Percentiles rank a stretch among this genome's conserved stretches.
phyloP scores from a whole-genome alignment of 2,888 invertebrate genomes.

The Drosophila testacea region DNA sequence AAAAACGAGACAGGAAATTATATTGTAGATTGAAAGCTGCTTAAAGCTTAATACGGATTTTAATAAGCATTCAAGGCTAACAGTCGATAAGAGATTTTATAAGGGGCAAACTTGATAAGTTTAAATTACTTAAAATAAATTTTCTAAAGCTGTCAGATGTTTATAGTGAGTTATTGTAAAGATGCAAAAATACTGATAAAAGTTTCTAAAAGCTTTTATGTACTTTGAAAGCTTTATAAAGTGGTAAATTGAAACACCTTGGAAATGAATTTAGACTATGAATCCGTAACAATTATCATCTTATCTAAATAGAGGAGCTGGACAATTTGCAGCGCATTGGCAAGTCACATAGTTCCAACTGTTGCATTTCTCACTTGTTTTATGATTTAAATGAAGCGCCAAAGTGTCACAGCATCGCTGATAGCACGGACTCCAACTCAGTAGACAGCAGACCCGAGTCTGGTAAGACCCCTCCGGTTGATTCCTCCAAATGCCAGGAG shows the following conservation, averaged over 20 bases:
- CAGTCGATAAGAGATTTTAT: not conserved
- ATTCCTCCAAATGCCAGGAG: conserved; percentile 21
- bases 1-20: not conserved
- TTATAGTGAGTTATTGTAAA: no score
- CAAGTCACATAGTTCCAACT: conserved; percentile 2
- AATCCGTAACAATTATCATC: no score
- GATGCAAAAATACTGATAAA: no score
- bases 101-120: no score
- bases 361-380: conserved; percentile 47
- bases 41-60: not conserved
- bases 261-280: no score
- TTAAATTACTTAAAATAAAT: no score
- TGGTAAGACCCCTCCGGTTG: not conserved
- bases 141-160: no score
- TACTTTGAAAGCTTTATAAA: no score
- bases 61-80: not conserved
- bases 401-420: conserved; percentile 64
- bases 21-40: not conserved
- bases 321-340: conserved; percentile 24
- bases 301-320: no score
- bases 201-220: no score
- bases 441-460: conserved; percentile 15
- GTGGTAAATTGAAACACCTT: no score
- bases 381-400: conserved; percentile 69
- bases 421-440: conserved; percentile 39